Conservation (phyloP, 2,888 invertebrate genomes). For the Lepidochrysops patricia region DNA sequence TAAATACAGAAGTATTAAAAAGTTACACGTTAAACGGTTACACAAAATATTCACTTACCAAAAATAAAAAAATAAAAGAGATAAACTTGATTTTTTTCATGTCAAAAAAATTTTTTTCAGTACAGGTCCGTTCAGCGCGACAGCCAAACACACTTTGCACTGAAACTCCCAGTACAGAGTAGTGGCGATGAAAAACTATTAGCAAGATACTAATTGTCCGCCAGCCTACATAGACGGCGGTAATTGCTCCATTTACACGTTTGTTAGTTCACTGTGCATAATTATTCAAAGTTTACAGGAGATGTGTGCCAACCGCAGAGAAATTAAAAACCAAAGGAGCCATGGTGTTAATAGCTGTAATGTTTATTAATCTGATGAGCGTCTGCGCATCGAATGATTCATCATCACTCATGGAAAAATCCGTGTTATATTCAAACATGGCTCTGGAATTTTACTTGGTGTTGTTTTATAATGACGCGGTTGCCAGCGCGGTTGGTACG, state of each 20-base stretch:
- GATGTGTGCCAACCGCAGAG: slow-evolving; percentile 49
- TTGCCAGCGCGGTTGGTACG: no score
- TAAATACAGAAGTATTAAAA: background rate
- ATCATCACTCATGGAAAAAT: slow-evolving; percentile 11
- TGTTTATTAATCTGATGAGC: slow-evolving; percentile 25
- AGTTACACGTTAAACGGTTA: background rate
- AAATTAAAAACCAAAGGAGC: slow-evolving; percentile 34
- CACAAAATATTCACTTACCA: background rate
- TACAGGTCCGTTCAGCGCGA: slow-evolving; percentile 47
- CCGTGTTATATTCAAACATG: background rate
- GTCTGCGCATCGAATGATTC: slow-evolving; percentile 25
- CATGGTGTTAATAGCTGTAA: slow-evolving; percentile 37
- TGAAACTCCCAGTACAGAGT: slow-evolving; percentile 54
- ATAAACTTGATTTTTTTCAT: no score
- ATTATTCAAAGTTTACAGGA: slow-evolving; percentile 62
- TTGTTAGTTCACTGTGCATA: slow-evolving; percentile 66
- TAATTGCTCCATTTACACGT: slow-evolving; percentile 74
- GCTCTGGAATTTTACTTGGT: background rate
- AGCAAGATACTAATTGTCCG: slow-evolving; percentile 68
- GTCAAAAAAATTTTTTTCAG: slow-evolving; percentile 9
- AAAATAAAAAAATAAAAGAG: background rate
- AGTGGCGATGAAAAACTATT: slow-evolving; percentile 71
- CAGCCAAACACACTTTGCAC: slow-evolving; percentile 57
- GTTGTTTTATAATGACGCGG: no score
- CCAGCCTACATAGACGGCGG: slow-evolving; percentile 68